These are phyloP conservation scores for Diadema setosum DNA, from an alignment of 35 echinoderm and acorn worm species.

Conservation along the genomic window DNA sequence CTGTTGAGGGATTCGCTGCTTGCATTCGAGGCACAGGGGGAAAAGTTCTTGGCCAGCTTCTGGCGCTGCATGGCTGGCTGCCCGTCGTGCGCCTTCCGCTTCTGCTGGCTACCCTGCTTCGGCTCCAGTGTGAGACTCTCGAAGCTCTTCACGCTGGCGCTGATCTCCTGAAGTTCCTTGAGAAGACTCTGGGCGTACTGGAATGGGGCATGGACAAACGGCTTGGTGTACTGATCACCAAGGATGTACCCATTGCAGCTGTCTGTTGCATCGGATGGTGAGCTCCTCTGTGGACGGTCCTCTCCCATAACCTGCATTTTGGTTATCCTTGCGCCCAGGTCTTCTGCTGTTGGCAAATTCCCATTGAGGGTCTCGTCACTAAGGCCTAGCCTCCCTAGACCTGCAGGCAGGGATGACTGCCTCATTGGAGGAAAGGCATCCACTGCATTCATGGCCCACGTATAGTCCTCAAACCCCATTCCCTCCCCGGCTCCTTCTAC, in stretches of 20 bases:
- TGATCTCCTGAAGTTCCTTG: conserved; percentile 81
- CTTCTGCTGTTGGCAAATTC: background rate
- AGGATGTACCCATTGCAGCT: conserved; percentile 37
- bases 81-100: conserved; percentile 57
- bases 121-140: conserved; percentile 87
- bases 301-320: conserved; percentile 25
- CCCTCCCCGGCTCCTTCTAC: conserved; percentile 23
- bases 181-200: conserved; percentile 87
- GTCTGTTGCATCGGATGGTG: background rate
- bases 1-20: conserved; percentile 28
- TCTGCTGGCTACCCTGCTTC: conserved; percentile 49
- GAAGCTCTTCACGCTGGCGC: conserved; percentile 85
- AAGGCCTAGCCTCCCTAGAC: background rate
- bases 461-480: conserved; percentile 36
- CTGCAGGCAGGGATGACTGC: background rate
- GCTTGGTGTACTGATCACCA: conserved; percentile 59
- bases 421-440: background rate
- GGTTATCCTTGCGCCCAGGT: background rate
- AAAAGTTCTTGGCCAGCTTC: conserved; percentile 61
- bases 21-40: background rate
- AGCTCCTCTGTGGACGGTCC: background rate
- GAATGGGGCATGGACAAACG: conserved; percentile 84
- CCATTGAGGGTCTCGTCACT: background rate
- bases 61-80: conserved; percentile 49
- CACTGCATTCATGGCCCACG: background rate